phyloP scores from a whole-genome alignment of 1,140 invertebrate genomes.

The Eueides isabella region DNA sequence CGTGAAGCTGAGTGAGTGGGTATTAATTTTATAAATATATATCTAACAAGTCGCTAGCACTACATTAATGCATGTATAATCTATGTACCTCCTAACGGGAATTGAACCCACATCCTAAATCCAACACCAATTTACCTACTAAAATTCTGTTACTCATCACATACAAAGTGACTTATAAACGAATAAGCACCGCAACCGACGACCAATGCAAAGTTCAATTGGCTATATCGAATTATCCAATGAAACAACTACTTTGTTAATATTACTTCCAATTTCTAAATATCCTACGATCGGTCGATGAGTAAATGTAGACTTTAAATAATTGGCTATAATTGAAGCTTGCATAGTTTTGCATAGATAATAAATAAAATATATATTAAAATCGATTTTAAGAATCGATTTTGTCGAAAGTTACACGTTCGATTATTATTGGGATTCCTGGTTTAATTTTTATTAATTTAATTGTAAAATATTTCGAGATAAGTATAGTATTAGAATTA shows the following conservation, averaged over 20 bases:
- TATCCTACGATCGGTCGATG: constrained; percentile 4
- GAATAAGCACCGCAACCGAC: neutral
- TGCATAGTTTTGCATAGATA: neutral
- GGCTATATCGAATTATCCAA: neutral
- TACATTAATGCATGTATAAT: too few species aligned
- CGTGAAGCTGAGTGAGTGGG: too few species aligned
- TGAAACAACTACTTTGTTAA: constrained; percentile 14
- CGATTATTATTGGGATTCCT: neutral
- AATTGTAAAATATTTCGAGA: too few species aligned
- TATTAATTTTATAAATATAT: too few species aligned
- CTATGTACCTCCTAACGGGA: too few species aligned
- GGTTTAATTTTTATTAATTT: neutral
- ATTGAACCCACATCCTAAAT: too few species aligned
- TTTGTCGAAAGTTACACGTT: neutral
- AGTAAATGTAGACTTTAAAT: neutral
- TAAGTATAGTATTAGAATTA: too few species aligned
- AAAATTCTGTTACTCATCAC: neutral
- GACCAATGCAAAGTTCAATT: constrained; percentile 13
- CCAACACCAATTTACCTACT: neutral
- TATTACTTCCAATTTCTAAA: constrained; percentile 25
- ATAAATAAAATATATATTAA: neutral
- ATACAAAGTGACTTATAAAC: neutral
- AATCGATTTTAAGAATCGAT: neutral
- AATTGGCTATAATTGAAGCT: neutral
- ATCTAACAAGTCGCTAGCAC: too few species aligned